Evolutionary conservation across 2,113 vertebrate genomes (phyloP), one percentile per base, ranked within the genome.

Genomic region (Eclectus roratus): DNA sequence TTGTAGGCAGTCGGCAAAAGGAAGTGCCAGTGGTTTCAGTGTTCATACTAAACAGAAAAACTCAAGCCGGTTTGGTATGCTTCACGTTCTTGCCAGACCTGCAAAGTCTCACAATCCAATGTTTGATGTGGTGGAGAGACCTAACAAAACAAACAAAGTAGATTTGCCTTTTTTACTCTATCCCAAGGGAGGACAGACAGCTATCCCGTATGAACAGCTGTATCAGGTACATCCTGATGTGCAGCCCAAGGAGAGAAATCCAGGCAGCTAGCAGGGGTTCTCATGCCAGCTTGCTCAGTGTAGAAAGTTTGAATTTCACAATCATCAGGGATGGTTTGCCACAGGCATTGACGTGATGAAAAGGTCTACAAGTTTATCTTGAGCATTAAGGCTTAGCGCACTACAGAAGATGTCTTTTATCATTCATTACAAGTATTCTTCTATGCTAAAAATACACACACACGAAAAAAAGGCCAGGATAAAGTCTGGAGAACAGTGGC

Each of bases 171-270:
- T 63, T 61, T 50, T 10, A 4, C 17, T 11, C 24, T 71, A 3
- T 64, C 31, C 58, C 37, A 49, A 21, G 49, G 58, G 4, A 80
- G 41, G n/a, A 66, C 31, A 33, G 31, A 24, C 16, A 49, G 24
- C 11, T 83, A 11, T 64, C 44, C 4, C 2, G 13, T 31, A 4
- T 20, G 23, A 86, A 18, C n/a, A n/a, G 10, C 46, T 0, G 0
- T 27, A 8, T 5, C 9, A 18, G 39, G 58, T 58, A 52, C 58
- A 72, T 7, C 49, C 37, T 61, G n/a, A 25, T 81, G 16, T 21
- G 65, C 27, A 61, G 37, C 65, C 61, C 41, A 17, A 18, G 44
- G 53, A 78, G 66, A 31, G n/a, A 47, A 56, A 41, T 70, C 15
- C 46, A n/a, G 69, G 16, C 17, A 8, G 13, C 28, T 92, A 18